phyloP scores from a whole-genome alignment of 2,113 vertebrate genomes.

The Pogonocichla stellata region DNA sequence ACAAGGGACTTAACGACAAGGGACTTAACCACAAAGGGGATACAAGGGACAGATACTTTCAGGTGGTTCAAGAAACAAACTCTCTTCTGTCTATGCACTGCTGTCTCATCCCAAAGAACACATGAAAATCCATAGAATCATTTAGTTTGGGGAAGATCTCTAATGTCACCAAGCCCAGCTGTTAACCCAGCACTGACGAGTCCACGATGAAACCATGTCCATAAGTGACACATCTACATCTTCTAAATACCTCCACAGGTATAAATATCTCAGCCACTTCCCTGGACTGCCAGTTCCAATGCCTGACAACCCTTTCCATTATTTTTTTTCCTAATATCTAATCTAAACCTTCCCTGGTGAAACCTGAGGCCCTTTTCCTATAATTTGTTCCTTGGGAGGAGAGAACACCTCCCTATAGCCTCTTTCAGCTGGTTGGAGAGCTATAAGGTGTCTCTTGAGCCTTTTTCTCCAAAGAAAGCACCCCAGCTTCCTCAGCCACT shows the following conservation, averaged over 20 bases:
- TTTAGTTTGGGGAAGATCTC: neutral
- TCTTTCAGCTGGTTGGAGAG: neutral
- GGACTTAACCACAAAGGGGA: neutral
- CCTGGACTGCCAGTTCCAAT: neutral
- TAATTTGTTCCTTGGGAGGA: neutral
- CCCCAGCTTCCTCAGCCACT: neutral
- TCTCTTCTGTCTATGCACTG: neutral
- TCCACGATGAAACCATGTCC: neutral
- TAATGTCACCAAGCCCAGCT: neutral
- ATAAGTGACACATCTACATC: neutral
- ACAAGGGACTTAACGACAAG: neutral
- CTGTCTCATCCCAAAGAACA: neutral
- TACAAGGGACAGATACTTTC: neutral
- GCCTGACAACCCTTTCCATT: neutral
- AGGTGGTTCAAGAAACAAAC: neutral
- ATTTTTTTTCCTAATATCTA: neutral
- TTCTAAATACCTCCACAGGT: neutral
- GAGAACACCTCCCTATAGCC: neutral
- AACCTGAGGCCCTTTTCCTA: neutral
- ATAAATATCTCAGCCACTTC: neutral
- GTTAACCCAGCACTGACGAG: neutral
- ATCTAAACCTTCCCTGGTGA: neutral
- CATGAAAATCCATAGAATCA: neutral
- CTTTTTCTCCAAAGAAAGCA: neutral
- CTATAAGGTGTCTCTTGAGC: neutral